Evolutionary conservation across 2,797 vertebrate genomes (phyloP).

Genomic region (Acanthurus tractus): DNA sequence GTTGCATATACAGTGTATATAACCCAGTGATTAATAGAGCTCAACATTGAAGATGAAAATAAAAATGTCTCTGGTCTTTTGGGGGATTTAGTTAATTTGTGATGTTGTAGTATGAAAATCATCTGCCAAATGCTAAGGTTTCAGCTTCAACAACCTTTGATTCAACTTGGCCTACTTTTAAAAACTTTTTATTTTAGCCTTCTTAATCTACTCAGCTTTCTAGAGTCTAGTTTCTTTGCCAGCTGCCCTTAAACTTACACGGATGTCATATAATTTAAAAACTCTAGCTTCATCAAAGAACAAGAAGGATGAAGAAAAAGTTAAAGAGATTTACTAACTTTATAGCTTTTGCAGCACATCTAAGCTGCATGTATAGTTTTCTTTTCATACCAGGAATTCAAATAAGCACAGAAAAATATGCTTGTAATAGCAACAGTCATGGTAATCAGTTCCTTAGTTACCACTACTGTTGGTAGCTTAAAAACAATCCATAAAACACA

Average conservation of each 20-base stretch:
- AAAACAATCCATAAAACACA: constrained; percentile 71
- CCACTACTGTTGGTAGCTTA: constrained; percentile 39
- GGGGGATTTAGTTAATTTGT: constrained; percentile 51
- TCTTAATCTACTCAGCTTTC: constrained; percentile 31
- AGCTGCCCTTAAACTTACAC: constrained; percentile 27
- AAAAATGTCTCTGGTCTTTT: constrained; percentile 41
- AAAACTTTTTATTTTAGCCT: constrained; percentile 37
- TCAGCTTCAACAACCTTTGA: constrained; percentile 41
- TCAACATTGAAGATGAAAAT: constrained; percentile 34
- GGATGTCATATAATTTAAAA: constrained; percentile 26
- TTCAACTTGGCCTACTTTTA: constrained; percentile 38
- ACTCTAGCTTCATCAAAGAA: constrained; percentile 34
- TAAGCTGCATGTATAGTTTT: constrained; percentile 15
- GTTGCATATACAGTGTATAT: constrained; percentile 10
- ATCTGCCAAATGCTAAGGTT: constrained; percentile 48
- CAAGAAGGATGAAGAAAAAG: constrained; percentile 22
- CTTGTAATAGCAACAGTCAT: not conserved
- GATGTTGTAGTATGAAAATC: constrained; percentile 20
- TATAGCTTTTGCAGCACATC: not conserved
- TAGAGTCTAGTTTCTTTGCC: constrained; percentile 30
- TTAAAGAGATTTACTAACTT: constrained; percentile 21
- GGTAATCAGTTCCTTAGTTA: constrained; percentile 65
- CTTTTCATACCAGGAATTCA: constrained; percentile 26
- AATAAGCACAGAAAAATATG: constrained; percentile 26
- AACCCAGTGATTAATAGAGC: constrained; percentile 49